Base-by-base conservation (phyloP, 2,888 invertebrate species). In the Epinotia bilunana region DNA sequence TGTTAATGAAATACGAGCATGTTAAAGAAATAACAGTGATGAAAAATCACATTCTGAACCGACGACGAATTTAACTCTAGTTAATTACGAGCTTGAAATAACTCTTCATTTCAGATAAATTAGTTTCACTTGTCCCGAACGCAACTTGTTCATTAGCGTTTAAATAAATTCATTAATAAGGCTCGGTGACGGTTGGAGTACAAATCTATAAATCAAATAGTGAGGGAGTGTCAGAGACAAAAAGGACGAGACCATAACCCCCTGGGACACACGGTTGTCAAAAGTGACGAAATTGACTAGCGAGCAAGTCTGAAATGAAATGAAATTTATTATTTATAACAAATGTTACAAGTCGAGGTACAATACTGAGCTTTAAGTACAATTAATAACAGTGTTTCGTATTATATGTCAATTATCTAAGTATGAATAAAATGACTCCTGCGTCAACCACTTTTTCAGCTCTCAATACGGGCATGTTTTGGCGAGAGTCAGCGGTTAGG, bases 141-240 rank as follows among this genome's bases (percentile, higher is more conserved):
- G 91, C 86, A 89, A 90, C 87, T 93, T 90, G 91, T 93, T 94
- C 93, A 93, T 94, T 94, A 93, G 89, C 88, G 91, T 92, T 93
- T 90, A 92, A 93, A 94, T 93, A 92, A 93, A 93, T 92, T 93
- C 93, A 93, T 94, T 94, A 93, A 94, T 93, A 92, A 92, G 90
- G 87, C 84, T 82, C 83, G 83, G 90, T 91, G 92, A 93, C 92
- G 91, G 90, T 92, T 91, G 90, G 88, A 92, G 92, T 83, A 88
- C 84, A 87, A 88, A 90, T 91, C 92, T 92, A 93, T 94, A 93
- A 93, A 94, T 94, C 93, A 94, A 93, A 93, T 92, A 90, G 91
- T 91, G 89, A 91, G 93, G 92, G 93, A 89, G 90, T 91, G 93
- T 93, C 92, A 92, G 80, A 88, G 88, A 93, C 93, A 93, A 93